Evolutionary conservation across 2,888 invertebrate genomes (phyloP).

Genomic region (Lithophane ornitopus): DNA sequence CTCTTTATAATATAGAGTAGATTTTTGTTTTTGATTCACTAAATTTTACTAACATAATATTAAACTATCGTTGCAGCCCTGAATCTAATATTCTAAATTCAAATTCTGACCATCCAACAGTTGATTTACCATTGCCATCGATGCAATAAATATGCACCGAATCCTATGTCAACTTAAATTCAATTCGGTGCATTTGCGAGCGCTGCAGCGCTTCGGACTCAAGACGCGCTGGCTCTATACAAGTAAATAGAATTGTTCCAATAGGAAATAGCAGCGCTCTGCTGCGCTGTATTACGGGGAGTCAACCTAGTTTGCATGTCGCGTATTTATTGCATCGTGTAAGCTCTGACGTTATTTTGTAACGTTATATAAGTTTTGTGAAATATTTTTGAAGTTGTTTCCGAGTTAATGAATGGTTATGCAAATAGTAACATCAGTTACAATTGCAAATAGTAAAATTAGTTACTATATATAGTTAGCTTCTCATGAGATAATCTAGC

Average conservation of each 20-base stretch:
- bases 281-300: constrained; percentile 53
- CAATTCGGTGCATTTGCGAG: constrained; percentile 80
- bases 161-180: constrained; percentile 80
- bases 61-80: background rate
- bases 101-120: constrained; percentile 55
- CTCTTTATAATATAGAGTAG: no score
- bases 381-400: background rate
- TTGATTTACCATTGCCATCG: constrained; percentile 66
- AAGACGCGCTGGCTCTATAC: constrained; percentile 67
- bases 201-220: constrained; percentile 60
- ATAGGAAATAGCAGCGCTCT: constrained; percentile 64
- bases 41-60: background rate
- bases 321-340: constrained; percentile 49
- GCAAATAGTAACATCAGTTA: no score
- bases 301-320: constrained; percentile 63
- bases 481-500: constrained; percentile 3
- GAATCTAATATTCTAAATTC: constrained; percentile 3
- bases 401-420: background rate
- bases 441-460: no score
- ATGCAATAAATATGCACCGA: constrained; percentile 82
- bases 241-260: constrained; percentile 82
- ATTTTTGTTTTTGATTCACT: background rate
- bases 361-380: background rate
- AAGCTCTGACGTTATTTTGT: constrained; percentile 43
- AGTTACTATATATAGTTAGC: no score